phyloP scores from a whole-genome alignment of 2,113 vertebrate species.

The Capreolus pygargus region DNA sequence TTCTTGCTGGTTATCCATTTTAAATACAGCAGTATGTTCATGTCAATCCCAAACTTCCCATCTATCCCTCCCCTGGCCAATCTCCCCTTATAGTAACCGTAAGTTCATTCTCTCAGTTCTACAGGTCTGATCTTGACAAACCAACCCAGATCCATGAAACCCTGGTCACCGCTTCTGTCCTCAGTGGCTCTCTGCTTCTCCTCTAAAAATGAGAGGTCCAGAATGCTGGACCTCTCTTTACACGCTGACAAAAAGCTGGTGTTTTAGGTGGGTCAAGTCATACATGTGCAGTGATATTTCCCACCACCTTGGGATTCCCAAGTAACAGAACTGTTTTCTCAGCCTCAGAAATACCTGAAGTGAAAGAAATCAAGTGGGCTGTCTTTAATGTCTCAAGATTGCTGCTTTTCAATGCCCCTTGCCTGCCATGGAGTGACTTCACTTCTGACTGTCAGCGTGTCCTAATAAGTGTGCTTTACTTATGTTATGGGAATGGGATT shows the following conservation, averaged over 20 bases:
- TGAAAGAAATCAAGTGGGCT: background rate
- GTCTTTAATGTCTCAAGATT: background rate
- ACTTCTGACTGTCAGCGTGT: background rate
- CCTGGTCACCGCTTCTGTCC: background rate
- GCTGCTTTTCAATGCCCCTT: background rate
- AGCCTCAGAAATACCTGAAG: background rate
- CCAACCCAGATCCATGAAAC: background rate
- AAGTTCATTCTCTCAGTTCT: background rate
- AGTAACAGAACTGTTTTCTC: background rate
- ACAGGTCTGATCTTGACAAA: background rate
- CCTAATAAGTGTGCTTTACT: background rate
- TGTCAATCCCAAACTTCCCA: background rate
- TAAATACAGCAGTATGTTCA: background rate
- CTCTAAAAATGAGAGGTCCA: background rate
- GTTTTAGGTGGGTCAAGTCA: background rate
- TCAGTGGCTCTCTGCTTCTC: background rate
- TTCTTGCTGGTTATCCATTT: background rate
- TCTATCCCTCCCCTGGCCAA: background rate
- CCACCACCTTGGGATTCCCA: fast-evolving
- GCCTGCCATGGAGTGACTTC: background rate
- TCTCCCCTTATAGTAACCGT: background rate
- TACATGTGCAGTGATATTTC: background rate
- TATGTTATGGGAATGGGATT: background rate
- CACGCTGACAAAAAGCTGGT: background rate
- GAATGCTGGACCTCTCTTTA: background rate